Evolutionary conservation across 2,113 vertebrate species (phyloP).

Genomic region (Calyptomena viridis): DNA sequence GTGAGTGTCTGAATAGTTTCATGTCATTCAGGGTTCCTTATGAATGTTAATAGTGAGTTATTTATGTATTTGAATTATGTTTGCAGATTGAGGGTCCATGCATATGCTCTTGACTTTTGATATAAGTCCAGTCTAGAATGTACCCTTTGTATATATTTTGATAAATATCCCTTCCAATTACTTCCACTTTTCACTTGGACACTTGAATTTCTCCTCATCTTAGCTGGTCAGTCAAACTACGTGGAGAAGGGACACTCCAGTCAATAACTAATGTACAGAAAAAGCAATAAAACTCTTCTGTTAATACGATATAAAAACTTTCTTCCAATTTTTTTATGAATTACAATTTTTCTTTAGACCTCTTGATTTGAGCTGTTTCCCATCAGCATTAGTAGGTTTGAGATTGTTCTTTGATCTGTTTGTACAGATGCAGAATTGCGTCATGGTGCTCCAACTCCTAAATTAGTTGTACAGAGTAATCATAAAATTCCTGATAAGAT

Average conservation of each 20-base stretch:
- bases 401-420: conserved; percentile 60
- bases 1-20: background rate
- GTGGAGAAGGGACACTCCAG: background rate
- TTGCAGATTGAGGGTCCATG: background rate
- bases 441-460: conserved; percentile 5
- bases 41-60: background rate
- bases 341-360: conserved; percentile 29
- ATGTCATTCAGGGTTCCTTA: background rate
- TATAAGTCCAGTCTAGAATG: background rate
- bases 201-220: background rate
- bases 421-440: background rate
- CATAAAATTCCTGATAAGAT: conserved; percentile 42
- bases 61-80: background rate
- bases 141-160: background rate
- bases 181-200: background rate
- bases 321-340: background rate
- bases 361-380: conserved; percentile 20
- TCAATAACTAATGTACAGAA: background rate
- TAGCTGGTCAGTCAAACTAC: background rate
- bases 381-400: conserved; percentile 22
- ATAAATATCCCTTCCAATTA: background rate
- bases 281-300: background rate
- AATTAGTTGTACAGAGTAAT: conserved; percentile 9
- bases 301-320: background rate
- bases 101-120: background rate